phyloP scores from a whole-genome alignment of 1,140 invertebrate species.

The Mesaphorura yosii region DNA sequence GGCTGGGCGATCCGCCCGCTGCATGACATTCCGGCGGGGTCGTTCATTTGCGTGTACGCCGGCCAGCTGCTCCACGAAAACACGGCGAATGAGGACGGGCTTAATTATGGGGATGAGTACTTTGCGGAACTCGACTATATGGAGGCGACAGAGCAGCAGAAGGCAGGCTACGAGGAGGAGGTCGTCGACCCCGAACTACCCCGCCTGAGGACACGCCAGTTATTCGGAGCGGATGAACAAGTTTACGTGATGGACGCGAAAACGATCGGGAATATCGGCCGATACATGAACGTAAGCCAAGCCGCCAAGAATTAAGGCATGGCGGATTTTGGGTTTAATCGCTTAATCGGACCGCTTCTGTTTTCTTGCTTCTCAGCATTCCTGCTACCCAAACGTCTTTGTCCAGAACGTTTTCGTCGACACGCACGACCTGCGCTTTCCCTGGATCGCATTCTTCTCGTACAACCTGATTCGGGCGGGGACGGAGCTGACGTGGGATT shows the following conservation, averaged over 20 bases:
- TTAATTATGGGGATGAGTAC: slow-evolving; percentile 84
- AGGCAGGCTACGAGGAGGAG: slow-evolving; percentile 72
- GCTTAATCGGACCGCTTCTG: background rate
- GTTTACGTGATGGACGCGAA: slow-evolving; percentile 43
- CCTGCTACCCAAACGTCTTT: slow-evolving; percentile 44
- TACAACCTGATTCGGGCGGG: slow-evolving; percentile 42
- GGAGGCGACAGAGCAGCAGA: slow-evolving; percentile 62
- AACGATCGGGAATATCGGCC: slow-evolving; percentile 39
- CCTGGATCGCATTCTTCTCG: slow-evolving; percentile 45
- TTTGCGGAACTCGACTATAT: slow-evolving; percentile 91
- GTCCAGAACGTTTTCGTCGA: slow-evolving; percentile 49
- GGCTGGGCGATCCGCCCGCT: slow-evolving; percentile 92
- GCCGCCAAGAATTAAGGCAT: background rate
- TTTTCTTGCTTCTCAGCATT: slow-evolving; percentile 38
- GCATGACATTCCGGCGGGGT: slow-evolving; percentile 83
- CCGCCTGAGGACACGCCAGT: slow-evolving; percentile 11
- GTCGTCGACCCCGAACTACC: slow-evolving; percentile 33
- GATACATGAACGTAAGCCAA: slow-evolving; percentile 40
- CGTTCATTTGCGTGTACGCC: slow-evolving; percentile 90
- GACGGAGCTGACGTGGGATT: slow-evolving; percentile 46
- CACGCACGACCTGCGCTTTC: slow-evolving; percentile 46
- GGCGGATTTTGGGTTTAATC: background rate
- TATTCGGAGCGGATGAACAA: slow-evolving; percentile 34
- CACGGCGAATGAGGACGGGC: slow-evolving; percentile 69
- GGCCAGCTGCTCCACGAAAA: slow-evolving; percentile 82